Base-by-base conservation (phyloP, 2,113 vertebrate species). In the Dicerorhinus sumatrensis region DNA sequence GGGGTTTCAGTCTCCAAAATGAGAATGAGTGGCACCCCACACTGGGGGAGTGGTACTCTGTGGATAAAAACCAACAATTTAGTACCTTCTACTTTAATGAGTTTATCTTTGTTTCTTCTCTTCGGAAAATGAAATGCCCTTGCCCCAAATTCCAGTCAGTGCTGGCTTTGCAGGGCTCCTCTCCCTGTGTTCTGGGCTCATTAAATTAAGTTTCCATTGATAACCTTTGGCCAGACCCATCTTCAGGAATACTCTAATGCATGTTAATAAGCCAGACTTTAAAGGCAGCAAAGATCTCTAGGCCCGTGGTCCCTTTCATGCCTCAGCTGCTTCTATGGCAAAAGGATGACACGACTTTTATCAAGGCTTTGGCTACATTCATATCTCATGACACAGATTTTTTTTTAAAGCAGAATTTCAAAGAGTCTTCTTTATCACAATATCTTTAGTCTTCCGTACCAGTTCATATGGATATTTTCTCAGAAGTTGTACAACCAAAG, bases 381-480 rank as follows among this genome's bases (percentile, higher is more conserved):
- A 92, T 96, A 93, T 96, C 98, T 96, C 89, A 90, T 96, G 36
- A 98, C 98, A 97, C 67, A 97, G 88, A 90, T 31, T 91, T 92
- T 98, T 98, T 97, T 95, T 67, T 7, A n/a, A 96, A 97, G 91
- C 42, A 75, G 67, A 72, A 95, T 94, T 98, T 98, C 97, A 98
- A 98, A 98, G 96, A 77, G 21, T 4, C 72, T 6, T 16, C 77
- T 97, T 92, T 88, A 98, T 98, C 97, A 80, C 96, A 95, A 93
- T 97, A 97, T 97, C 98, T 98, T 14, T 89, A 94, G 97, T 97
- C 95, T 96, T 96, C 86, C 81, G 96, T 97, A 97, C 94, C 97
- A 81, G 93, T 96, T 87, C 85, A 81, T 95, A 97, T 77, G 75
- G 83, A 85, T 96, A 83, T 80, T 97, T 82, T 96, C 79, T 80